Conservation (phyloP, 2,888 invertebrate genomes). For the Acleris literana region DNA sequence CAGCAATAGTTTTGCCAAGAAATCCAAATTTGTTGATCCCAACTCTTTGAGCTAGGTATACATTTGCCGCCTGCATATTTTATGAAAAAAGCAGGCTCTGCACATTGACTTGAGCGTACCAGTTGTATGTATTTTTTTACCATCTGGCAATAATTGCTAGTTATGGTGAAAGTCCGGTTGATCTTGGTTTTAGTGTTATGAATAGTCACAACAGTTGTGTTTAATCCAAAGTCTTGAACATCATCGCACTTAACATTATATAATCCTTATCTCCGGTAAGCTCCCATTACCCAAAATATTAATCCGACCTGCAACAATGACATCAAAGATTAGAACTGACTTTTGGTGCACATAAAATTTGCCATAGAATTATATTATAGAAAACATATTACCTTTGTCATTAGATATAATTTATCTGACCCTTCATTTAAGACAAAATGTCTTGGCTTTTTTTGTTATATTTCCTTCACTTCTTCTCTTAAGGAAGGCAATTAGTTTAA, state of each 20-base stretch:
- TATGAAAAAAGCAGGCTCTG: constrained; percentile 11
- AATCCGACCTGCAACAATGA: constrained; percentile 28
- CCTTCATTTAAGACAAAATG: constrained; percentile 33
- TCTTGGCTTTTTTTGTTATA: constrained; percentile 25
- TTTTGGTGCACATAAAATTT: background rate
- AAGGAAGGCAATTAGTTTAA: constrained; percentile 15
- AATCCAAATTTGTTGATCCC: constrained; percentile 31
- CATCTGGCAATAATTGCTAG: constrained; percentile 10
- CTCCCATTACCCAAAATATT: constrained; percentile 31
- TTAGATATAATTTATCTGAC: constrained; percentile 18
- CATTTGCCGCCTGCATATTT: constrained; percentile 15
- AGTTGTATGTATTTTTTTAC: constrained; percentile 16
- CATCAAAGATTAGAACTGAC: background rate
- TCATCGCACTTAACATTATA: constrained; percentile 18
- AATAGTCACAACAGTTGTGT: constrained; percentile 9
- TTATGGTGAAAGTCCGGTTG: constrained; percentile 6
- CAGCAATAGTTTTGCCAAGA: constrained; percentile 33
- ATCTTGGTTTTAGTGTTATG: constrained; percentile 17
- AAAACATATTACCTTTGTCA: constrained; percentile 21
- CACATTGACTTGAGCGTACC: constrained; percentile 8
- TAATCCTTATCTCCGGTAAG: constrained; percentile 24
- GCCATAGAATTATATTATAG: background rate
- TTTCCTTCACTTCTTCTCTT: constrained; percentile 15
- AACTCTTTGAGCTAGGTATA: constrained; percentile 1
- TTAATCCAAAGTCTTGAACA: constrained; percentile 12